Evolutionary conservation across 2,113 vertebrate species (phyloP), one percentile per base, ranked within the genome.

Genomic region (Leucoraja erinaceus): DNA sequence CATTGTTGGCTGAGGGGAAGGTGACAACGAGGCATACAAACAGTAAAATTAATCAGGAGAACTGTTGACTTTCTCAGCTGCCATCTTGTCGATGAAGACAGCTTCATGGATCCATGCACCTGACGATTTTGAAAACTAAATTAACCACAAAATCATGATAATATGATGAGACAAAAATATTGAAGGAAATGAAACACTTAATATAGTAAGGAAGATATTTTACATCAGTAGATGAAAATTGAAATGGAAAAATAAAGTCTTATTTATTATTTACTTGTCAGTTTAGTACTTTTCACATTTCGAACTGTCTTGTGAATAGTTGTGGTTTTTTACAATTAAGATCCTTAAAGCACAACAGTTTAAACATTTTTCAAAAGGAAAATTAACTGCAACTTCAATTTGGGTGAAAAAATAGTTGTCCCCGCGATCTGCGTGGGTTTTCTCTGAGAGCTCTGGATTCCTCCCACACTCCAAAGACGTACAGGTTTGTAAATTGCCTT

Each of bases 231-330:
- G 25, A 61, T 86, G 83, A 63, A 61, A 86, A 61, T 61, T 86
- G 83, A 86, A 86, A 86, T 28, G 12, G 83, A 86, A 86, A 84
- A 59, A 86, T 14, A 59, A 84, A 86, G 56, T 86, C 28, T 86
- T 86, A 2, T 25, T 61, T 16, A 28, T 86, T 59, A 63, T 86
- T 86, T 28, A 59, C 25, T 22, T 9, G 63, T n/a, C 22, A 59
- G 56, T 86, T 86, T 63, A 63, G 59, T 86, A n/a, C 56, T 61
- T 63, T 63, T 61, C 56, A 86, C n/a, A 86, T 86, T 86, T 86
- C 83, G 54, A 61, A 25, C 59, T 28, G 56, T 86, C 56, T 86
- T 2, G 4, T 86, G 25, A 61, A 70, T 70, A 70, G 56, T n/a
- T 61, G 56, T 63, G 83, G 83, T n/a, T 61, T 61, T 14, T 9